Percentiles rank a stretch among this genome's conserved stretches.
phyloP scores from a whole-genome alignment of 2,113 vertebrate species.

The Athene noctua region DNA sequence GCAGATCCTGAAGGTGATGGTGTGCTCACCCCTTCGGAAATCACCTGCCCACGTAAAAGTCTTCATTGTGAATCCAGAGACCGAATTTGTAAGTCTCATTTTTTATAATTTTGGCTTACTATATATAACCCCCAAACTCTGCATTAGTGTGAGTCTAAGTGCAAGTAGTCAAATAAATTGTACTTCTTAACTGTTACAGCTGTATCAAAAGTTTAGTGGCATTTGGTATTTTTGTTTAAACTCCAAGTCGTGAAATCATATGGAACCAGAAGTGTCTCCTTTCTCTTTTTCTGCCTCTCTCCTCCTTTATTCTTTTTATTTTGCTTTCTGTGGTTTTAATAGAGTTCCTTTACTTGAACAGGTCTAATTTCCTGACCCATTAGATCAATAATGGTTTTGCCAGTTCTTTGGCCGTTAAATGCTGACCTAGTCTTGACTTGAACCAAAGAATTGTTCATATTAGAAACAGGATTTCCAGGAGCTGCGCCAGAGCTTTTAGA shows the following conservation, averaged over 20 bases:
- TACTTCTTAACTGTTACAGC: neutral
- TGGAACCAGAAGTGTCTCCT: neutral
- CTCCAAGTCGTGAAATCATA: neutral
- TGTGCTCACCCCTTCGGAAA: neutral
- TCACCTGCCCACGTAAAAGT: fast-evolving
- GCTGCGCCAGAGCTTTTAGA: neutral
- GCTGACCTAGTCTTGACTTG: neutral
- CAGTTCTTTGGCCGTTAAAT: neutral
- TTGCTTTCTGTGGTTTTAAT: constrained; percentile 23
- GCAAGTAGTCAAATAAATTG: neutral
- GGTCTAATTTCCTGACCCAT: constrained; percentile 14
- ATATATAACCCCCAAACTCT: neutral
- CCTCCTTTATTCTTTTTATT: neutral
- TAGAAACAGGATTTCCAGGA: neutral
- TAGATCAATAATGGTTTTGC: constrained; percentile 5
- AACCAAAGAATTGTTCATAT: neutral
- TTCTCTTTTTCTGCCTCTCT: neutral
- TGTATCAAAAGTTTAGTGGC: neutral
- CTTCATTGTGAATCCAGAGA: neutral
- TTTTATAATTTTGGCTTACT: neutral
- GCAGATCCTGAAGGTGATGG: neutral
- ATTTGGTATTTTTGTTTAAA: neutral
- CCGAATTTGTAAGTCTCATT: fast-evolving
- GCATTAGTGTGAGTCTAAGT: neutral
- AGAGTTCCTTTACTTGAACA: neutral